phyloP scores from a whole-genome alignment of 2,797 vertebrate genomes.

The Allobates femoralis region DNA sequence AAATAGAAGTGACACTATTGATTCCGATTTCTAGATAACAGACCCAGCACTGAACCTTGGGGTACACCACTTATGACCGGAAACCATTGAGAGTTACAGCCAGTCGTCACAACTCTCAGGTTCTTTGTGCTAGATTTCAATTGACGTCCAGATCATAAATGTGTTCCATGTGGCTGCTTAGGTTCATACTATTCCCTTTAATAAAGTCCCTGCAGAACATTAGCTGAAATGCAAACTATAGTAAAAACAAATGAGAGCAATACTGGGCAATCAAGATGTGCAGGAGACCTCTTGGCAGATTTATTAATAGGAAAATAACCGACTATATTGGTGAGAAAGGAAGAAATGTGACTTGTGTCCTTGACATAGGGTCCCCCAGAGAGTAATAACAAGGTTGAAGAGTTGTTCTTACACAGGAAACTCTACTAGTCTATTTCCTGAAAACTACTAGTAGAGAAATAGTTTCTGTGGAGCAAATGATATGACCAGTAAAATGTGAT shows the following conservation, averaged over 20 bases:
- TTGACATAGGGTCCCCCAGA: background rate
- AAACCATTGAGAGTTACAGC: no score
- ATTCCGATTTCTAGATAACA: no score
- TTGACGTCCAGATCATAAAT: background rate
- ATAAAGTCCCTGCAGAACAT: background rate
- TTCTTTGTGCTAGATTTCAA: no score
- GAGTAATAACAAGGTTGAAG: background rate
- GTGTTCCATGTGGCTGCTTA: background rate
- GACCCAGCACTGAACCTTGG: no score
- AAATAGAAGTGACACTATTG: no score
- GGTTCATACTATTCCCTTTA: background rate
- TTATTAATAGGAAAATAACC: background rate
- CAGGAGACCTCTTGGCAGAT: background rate
- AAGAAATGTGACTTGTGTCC: slow-evolving; percentile 21
- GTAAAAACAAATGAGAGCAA: background rate
- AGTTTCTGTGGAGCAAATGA: background rate
- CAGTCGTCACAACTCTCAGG: no score
- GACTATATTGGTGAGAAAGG: slow-evolving; percentile 4
- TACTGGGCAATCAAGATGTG: background rate
- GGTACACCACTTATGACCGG: no score
- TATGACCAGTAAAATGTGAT: background rate
- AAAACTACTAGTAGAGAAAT: background rate
- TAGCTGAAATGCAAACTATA: background rate
- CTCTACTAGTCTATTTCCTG: background rate
- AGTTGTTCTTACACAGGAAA: background rate